Evolutionary conservation across 2,113 vertebrate species (phyloP).

Genomic region (Rhea americana): DNA sequence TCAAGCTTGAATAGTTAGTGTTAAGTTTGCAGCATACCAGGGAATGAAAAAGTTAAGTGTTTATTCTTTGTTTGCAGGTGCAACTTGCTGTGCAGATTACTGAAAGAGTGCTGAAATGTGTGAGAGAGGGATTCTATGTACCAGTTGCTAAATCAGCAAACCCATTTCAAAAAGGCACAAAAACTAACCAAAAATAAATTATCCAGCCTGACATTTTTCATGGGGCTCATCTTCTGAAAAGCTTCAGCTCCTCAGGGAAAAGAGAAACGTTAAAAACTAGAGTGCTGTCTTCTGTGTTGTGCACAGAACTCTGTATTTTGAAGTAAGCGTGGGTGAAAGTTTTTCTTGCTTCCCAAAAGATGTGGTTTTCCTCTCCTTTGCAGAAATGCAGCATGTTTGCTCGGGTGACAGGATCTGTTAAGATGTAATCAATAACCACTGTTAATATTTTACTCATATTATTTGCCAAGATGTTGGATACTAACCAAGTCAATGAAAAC

Average conservation of each 20-base stretch:
- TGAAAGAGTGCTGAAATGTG: background rate
- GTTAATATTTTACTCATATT: constrained; percentile 41
- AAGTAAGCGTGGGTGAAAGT: background rate
- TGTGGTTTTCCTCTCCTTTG: background rate
- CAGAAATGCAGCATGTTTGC: background rate
- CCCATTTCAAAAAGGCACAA: background rate
- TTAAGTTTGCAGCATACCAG: background rate
- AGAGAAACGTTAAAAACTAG: background rate
- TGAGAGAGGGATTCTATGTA: background rate
- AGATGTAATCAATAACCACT: constrained; percentile 12
- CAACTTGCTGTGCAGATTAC: constrained; percentile 5
- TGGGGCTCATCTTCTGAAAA: constrained; percentile 16
- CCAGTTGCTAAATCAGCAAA: constrained; percentile 47
- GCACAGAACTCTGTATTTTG: background rate
- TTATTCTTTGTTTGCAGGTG: constrained; percentile 11
- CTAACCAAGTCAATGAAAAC: constrained; percentile 19
- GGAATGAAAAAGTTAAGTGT: background rate
- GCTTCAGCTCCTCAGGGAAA: constrained; percentile 11
- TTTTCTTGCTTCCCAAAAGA: background rate
- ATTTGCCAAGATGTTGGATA: constrained; percentile 13
- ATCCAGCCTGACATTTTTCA: constrained; percentile 39
- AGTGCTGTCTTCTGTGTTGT: constrained; percentile 4
- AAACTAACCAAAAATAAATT: constrained; percentile 51
- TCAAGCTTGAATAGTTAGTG: background rate
- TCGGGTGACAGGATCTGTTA: constrained; percentile 25